Base-by-base conservation (phyloP, 2,113 vertebrate genomes). In the Boleophthalmus pectinirostris region DNA sequence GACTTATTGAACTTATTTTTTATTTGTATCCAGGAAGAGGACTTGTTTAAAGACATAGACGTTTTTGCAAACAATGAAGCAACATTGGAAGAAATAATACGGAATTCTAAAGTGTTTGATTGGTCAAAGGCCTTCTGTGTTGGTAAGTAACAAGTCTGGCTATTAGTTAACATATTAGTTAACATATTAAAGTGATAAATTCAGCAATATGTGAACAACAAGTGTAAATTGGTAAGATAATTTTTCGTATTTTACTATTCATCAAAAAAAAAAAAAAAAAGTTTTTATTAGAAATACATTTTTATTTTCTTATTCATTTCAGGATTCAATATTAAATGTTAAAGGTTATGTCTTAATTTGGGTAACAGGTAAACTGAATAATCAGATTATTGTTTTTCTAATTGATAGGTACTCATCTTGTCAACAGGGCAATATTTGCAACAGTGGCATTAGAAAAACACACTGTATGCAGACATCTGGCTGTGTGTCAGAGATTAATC, bases 31-130 rank as follows among this genome's bases (percentile, higher is more conserved):
- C 71, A 92, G 90, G 54, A 75, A 15, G 70, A 23, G 8, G 86
- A 91, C 60, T 5, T 45, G 43, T 92, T 91, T 45, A 91, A 87
- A 82, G 77, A 82, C 33, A 0, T 35, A 0, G 1, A 46, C 2
- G 5, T 92, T 24, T 93, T 90, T 82, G 68, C 82, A 43, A 92
- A 45, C 20, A 73, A 91, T 76, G 43, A 81, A 66, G 58, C 13
- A 23, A 16, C 46, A 45, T 80, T 92, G 0, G 53, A 75, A 16
- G 85, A 85, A 64, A 69, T 74, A 14, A 66, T 92, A 13, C 73
- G 35, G 23, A 76, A 69, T 13, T 35, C 79, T 11, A 71, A 74
- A 3, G 58, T 91, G 29, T 0, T 82, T 68, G 78, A 91, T 24
- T 91, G 91, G 91, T 86, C 25, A 49, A 72, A 7, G 11, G 79